A percentile compares a stretch with the other conserved stretches of the same genome.
Evolutionary conservation across 2,113 vertebrate species (phyloP).

Genomic region (Sorex araneus): DNA sequence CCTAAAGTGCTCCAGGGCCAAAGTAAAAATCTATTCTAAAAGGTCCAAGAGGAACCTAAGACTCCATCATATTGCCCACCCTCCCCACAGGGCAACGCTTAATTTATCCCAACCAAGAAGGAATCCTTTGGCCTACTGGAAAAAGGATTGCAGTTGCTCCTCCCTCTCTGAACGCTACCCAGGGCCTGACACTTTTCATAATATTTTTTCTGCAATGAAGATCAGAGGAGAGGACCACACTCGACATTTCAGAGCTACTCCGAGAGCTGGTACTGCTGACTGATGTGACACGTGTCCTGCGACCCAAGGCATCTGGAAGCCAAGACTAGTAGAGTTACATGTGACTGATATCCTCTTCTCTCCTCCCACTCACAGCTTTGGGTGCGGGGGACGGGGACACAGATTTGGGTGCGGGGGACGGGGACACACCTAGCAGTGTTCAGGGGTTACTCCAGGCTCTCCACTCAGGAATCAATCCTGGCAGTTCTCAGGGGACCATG

Average conservation of each 20-base stretch:
- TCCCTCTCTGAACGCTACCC: neutral
- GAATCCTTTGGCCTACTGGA: neutral
- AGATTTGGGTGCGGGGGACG: too few species aligned
- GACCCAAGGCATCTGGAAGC: neutral
- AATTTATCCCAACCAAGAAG: neutral
- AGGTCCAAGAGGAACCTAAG: neutral
- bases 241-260: neutral
- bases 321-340: neutral
- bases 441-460: too few species aligned
- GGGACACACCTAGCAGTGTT: too few species aligned
- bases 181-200: neutral
- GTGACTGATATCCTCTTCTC: neutral
- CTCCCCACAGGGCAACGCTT: neutral
- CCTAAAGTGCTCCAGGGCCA: neutral
- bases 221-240: neutral
- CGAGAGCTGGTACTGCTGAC: neutral
- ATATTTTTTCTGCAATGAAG: neutral
- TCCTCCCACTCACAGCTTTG: neutral
- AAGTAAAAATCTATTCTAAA: conserved; percentile 18
- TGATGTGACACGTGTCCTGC: neutral
- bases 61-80: neutral
- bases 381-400: too few species aligned
- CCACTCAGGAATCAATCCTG: too few species aligned
- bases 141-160: neutral
- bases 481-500: too few species aligned